A percentile compares a stretch with the other conserved stretches of the same genome.
These are phyloP conservation scores for Tupiocoris notatus DNA, from an alignment of 2,888 invertebrate genomes.

Conservation along the genomic window DNA sequence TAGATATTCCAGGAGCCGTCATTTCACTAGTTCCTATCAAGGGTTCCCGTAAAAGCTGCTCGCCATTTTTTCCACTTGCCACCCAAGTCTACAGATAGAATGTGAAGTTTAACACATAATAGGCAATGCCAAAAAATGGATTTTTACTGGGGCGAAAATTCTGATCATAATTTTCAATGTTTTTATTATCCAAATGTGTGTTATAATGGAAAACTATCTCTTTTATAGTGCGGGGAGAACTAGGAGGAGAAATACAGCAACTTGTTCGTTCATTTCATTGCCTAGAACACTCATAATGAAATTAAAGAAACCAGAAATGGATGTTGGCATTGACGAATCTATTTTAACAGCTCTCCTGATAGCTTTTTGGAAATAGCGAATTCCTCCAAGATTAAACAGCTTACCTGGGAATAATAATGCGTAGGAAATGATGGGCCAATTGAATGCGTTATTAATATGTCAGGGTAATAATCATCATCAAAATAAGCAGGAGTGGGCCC, in stretches of 20 bases:
- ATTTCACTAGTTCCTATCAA: constrained; percentile 63
- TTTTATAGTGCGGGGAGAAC: too few relatives aligned
- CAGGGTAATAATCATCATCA: constrained; percentile 72
- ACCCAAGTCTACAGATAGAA: constrained; percentile 50
- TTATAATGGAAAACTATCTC: too few relatives aligned
- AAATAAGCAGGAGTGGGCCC: constrained; percentile 76
- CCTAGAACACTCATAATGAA: too few relatives aligned
- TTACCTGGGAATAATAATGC: constrained; percentile 70
- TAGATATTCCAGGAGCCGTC: constrained; percentile 61
- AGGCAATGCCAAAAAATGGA: too few relatives aligned
- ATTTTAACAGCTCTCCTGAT: too few relatives aligned
- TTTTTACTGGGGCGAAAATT: too few relatives aligned
- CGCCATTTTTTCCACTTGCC: constrained; percentile 48
- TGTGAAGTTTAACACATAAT: too few relatives aligned
- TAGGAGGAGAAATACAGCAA: too few relatives aligned
- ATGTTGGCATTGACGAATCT: not conserved
- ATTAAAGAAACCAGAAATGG: too few relatives aligned
- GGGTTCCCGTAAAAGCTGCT: constrained; percentile 59
- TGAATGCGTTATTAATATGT: constrained; percentile 72
- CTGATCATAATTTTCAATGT: too few relatives aligned
- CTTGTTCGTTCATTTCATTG: too few relatives aligned
- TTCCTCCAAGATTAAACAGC: not conserved
- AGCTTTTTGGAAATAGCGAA: not conserved
- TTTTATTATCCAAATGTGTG: too few relatives aligned
- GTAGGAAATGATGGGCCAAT: constrained; percentile 70